Conservation (phyloP, 92 coral and sea anemone species). For the Porites cylindrica region DNA sequence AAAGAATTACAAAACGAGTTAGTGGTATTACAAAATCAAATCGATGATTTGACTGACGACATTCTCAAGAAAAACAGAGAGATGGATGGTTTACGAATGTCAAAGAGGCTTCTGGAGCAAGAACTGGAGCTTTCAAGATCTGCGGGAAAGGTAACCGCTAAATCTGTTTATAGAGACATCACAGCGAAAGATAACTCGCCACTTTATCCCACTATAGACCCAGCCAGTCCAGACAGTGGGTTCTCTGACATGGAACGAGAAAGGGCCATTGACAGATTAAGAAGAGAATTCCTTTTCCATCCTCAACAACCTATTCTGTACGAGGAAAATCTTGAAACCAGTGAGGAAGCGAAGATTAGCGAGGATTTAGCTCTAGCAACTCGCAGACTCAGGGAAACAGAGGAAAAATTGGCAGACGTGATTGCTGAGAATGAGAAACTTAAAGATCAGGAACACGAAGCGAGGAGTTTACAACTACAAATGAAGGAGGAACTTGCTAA, state of each 20-base stretch:
- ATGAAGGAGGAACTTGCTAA: constrained; percentile 51
- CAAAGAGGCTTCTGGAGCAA: constrained; percentile 75
- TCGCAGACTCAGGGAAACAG: constrained; percentile 41
- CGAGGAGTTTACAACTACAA: constrained; percentile 22
- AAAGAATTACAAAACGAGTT: constrained; percentile 81
- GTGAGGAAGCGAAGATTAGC: background rate
- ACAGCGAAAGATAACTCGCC: constrained; percentile 31
- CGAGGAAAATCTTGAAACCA: constrained; percentile 13
- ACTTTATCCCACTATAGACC: constrained; percentile 35
- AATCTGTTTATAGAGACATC: constrained; percentile 16
- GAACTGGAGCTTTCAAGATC: constrained; percentile 71
- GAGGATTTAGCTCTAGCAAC: constrained; percentile 31
- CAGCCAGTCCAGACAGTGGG: constrained; percentile 89
- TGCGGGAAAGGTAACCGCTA: constrained; percentile 52
- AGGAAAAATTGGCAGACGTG: constrained; percentile 42
- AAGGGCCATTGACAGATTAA: constrained; percentile 49
- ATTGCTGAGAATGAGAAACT: constrained; percentile 60
- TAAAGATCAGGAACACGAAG: constrained; percentile 65
- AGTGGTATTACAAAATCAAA: constrained; percentile 75
- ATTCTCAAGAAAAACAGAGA: constrained; percentile 71
- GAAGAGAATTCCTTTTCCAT: constrained; percentile 46
- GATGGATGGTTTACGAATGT: constrained; percentile 65
- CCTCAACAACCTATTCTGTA: constrained; percentile 22
- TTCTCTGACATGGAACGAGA: constrained; percentile 76
- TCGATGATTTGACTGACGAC: constrained; percentile 81